Evolutionary conservation across 2,797 vertebrate species (phyloP), one percentile per base, ranked within the genome.

Genomic region (Crocodylus rhombifer): DNA sequence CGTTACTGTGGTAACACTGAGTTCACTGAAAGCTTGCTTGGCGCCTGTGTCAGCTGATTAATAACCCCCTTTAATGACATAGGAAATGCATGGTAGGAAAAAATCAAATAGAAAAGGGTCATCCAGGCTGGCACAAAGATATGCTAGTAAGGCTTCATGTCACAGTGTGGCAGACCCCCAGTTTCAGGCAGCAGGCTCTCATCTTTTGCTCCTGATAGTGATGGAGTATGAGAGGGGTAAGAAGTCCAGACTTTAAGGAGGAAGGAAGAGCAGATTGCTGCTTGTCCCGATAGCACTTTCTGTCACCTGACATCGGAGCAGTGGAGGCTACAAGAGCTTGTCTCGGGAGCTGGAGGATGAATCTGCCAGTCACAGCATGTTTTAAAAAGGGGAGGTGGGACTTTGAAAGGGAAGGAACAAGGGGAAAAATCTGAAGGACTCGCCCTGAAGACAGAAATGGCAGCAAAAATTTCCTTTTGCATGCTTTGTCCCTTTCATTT

Each of bases 111-210:
- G 11, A 17, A 55, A 89, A 77, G 55, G 16, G 5, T 6, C 0
- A 0, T 61, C 60, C 55, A 11, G 28, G 33, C 26, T 73, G 58
- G 15, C 74, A 18, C 28, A 64, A 65, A 73, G 18, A 28, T 12
- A 6, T 4, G 12, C 42, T 58, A 51, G 11, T 69, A 65, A 56
- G 0, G 0, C 36, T 0, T 0, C 42, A 26, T 0, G 0, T 0
- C 0, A 10, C 23, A 55, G 5, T 81, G 21, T 0, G 1, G 26
- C 4, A 0, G n/a, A 79, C 64, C 61, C 64, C 78, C 30, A 13
- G 80, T 36, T 64, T n/a, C 69, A 73, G 42, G 58, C 2, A 1
- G 0, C 14, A 67, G 11, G 26, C 0, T 14, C 6, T 4, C 7
- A 14, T 13, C 13, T 88, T 51, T 61, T 26, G 21, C 20, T 93